phyloP scores from a whole-genome alignment of 2,888 invertebrate species.

The Xestoiulus laeticollis region DNA sequence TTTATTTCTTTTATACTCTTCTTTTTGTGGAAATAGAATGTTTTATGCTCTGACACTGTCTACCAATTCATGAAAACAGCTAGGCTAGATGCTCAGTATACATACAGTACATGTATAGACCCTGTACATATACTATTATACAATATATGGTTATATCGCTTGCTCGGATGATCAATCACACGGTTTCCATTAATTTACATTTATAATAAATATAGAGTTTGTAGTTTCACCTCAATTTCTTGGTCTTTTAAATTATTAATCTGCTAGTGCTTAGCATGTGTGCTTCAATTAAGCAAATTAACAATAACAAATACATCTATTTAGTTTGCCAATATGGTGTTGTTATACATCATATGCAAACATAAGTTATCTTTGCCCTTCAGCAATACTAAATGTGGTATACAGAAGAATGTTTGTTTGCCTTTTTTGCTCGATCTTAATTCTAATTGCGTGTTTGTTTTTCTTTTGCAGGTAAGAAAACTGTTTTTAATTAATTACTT shows the following conservation, averaged over 20 bases:
- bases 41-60: too few relatives aligned
- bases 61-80: too few relatives aligned
- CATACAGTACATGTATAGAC: too few relatives aligned
- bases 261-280: neutral
- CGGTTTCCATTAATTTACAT: too few relatives aligned
- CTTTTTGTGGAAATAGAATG: too few relatives aligned
- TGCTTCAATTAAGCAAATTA: neutral
- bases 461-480: neutral
- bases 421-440: neutral
- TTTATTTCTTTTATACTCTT: too few relatives aligned
- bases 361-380: neutral
- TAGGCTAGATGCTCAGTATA: too few relatives aligned
- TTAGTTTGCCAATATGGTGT: neutral
- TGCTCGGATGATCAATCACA: too few relatives aligned
- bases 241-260: neutral
- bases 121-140: too few relatives aligned
- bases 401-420: neutral
- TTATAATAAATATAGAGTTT: too few relatives aligned
- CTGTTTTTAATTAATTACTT: neutral
- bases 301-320: neutral
- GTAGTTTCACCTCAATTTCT: neutral
- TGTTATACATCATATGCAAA: neutral
- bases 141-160: too few relatives aligned
- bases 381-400: neutral
- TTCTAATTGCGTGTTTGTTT: neutral